Base-by-base conservation (phyloP, 2,888 invertebrate species). In the Escarpia spicata region DNA sequence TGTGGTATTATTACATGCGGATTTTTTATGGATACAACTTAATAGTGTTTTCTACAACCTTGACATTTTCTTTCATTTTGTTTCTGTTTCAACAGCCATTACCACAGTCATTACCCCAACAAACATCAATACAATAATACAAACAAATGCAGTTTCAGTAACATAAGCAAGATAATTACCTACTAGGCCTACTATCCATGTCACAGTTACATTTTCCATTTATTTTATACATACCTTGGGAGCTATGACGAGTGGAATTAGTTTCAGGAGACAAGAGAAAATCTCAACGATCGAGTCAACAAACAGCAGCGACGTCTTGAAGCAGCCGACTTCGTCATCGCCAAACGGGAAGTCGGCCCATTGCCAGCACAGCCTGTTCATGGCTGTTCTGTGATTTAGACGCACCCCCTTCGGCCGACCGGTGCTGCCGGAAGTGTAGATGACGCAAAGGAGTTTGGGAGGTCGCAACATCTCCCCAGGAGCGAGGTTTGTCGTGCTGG, bases 261-360 rank as follows among this genome's bases (percentile, higher is more conserved):
- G 98, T 94, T 98, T 98, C 43, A 98, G 96, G 92, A 98, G 96
- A 0, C 98, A 98, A 0, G 98, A 98, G 98, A 98, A 98, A 92
- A 98, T 97, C 97, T 98, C 98, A 3, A 98, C 97, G 8, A 98
- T 98, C 0, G 98, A 98, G 96, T 98, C 98, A 1, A 98, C 98
- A 96, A 98, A 99, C 0, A 98, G 98, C 37, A 98, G 96, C 0
- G 98, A 98, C 0, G 98, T 98, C 96, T 98, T 98, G 97, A 98
- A 98, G 0, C 98, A 97, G 95, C 98, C 98, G 6, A 97, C 97
- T 6, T 97, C 97, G 95, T 98, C 98, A 0, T 97, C 97, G 0
- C 97, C 96, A 96, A 97, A 98, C 0, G 98, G 98, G 95, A 98
- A 98, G 0, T 97, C 97, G n/a, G 97, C 97, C 97, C 98, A 98